These are phyloP conservation scores for Cabera pusaria DNA, from an alignment of 2,888 invertebrate genomes.

Conservation along the genomic window DNA sequence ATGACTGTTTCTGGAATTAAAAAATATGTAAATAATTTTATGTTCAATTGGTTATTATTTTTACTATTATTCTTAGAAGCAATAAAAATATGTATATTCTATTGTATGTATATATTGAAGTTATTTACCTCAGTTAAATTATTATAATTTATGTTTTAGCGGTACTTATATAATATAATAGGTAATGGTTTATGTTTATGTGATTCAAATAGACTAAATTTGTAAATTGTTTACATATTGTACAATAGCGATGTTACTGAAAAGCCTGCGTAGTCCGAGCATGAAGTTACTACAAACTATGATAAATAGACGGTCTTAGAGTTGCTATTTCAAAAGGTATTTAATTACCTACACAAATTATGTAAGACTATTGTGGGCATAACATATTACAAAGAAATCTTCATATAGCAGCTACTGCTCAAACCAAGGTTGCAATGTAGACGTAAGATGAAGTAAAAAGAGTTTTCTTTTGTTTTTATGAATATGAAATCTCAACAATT, in stretches of 20 bases:
- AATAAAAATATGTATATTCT: conserved; percentile 4
- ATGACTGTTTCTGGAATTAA: conserved; percentile 32
- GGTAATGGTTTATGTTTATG: conserved; percentile 10
- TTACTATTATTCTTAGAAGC: not conserved
- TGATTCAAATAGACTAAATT: not conserved
- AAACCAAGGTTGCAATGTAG: no score
- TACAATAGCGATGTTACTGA: conserved; percentile 25
- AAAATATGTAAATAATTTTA: conserved; percentile 15
- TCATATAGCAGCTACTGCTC: no score
- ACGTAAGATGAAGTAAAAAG: no score
- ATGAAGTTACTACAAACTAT: conserved; percentile 34
- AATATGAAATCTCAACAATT: no score
- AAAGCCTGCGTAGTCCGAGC: conserved; percentile 45
- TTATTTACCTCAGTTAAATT: not conserved
- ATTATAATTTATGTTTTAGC: conserved; percentile 11
- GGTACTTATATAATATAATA: not conserved
- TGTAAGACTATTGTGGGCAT: no score
- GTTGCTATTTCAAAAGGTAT: conserved; percentile 10
- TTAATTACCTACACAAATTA: no score
- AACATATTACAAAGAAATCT: no score
- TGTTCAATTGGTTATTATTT: conserved; percentile 4
- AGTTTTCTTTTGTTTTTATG: no score
- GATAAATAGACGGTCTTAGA: conserved; percentile 6
- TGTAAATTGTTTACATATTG: conserved; percentile 5
- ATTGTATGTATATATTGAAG: conserved; percentile 10